Conservation (phyloP, 2,888 invertebrate genomes). For the Temnothorax unifasciatus region DNA sequence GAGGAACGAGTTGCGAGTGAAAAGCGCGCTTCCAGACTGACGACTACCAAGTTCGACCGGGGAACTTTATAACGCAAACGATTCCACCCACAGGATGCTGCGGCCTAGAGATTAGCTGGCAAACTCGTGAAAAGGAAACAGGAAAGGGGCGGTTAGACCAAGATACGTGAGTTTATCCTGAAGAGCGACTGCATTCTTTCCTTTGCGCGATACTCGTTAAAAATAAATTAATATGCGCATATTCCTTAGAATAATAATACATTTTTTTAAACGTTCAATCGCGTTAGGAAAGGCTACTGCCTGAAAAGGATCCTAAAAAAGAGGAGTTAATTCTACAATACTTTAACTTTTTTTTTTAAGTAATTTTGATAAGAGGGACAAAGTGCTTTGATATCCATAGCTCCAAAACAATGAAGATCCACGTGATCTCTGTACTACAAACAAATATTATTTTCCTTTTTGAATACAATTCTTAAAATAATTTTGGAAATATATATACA, state of each 20-base stretch:
- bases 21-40: constrained; percentile 61
- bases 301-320: background rate
- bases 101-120: constrained; percentile 78
- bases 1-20: background rate
- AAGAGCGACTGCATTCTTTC: constrained; percentile 16
- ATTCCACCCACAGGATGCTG: constrained; percentile 81
- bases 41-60: constrained; percentile 56
- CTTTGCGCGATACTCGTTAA: background rate
- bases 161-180: constrained; percentile 75
- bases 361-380: background rate
- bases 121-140: constrained; percentile 79
- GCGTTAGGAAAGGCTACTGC: background rate
- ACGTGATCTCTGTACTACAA: background rate
- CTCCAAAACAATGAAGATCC: background rate
- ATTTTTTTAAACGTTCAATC: background rate
- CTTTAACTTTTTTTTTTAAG: background rate
- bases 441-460: background rate
- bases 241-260: background rate
- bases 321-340: background rate
- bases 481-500: background rate
- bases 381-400: background rate
- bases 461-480: background rate
- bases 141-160: constrained; percentile 83
- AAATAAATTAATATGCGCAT: background rate
- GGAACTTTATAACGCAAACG: constrained; percentile 77